phyloP scores from a whole-genome alignment of 2,888 invertebrate genomes.

The Pardosa pseudoannulata region DNA sequence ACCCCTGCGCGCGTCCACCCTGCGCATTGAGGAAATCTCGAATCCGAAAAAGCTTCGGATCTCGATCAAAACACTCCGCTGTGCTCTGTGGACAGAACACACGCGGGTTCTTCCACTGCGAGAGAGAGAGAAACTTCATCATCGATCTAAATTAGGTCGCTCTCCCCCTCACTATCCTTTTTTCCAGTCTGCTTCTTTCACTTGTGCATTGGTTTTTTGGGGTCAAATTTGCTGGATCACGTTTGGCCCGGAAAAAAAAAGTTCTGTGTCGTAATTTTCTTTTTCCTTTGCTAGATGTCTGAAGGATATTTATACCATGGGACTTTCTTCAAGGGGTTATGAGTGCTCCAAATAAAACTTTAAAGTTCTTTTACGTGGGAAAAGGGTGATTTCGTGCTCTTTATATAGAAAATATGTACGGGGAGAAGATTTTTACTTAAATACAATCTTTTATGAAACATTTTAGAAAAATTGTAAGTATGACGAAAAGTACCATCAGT shows the following conservation, averaged over 20 bases:
- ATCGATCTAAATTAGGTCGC: background rate
- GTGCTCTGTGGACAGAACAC: constrained; percentile 1
- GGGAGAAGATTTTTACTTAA: too few relatives aligned
- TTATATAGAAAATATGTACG: too few relatives aligned
- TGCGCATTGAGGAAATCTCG: background rate
- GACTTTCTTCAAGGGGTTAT: background rate
- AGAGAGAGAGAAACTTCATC: background rate
- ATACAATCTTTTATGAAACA: too few relatives aligned
- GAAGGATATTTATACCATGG: background rate
- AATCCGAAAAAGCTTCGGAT: background rate
- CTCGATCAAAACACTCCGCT: constrained; percentile 6
- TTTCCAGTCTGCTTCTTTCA: background rate
- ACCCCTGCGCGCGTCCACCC: background rate
- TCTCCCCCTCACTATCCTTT: background rate
- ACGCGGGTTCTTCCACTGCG: background rate
- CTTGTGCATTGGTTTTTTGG: background rate
- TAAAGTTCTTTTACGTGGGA: too few relatives aligned
- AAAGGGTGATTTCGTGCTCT: too few relatives aligned
- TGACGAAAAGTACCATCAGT: too few relatives aligned
- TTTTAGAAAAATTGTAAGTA: too few relatives aligned
- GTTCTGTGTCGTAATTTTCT: background rate
- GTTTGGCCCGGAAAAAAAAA: background rate
- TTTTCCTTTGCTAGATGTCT: background rate
- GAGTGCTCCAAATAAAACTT: too few relatives aligned
- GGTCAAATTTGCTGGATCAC: background rate